Evolutionary conservation across 1,140 invertebrate genomes (phyloP).

Genomic region (Lepidurus apus): DNA sequence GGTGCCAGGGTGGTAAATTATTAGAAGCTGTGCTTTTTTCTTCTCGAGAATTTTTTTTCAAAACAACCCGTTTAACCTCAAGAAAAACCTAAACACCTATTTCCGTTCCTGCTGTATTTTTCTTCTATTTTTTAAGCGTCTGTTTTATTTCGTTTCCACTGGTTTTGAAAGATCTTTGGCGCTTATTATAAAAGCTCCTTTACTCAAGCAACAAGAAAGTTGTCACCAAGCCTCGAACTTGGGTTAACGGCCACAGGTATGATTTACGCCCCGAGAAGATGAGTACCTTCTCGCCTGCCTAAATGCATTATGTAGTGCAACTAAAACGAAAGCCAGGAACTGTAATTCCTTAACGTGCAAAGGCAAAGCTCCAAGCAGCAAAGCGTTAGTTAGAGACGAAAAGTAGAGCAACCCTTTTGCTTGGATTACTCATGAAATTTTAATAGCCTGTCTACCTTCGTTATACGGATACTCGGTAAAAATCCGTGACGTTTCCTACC

Average conservation of each 20-base stretch:
- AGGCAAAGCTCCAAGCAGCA: too few species aligned
- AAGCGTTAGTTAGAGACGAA: too few species aligned
- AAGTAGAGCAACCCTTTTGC: too few species aligned
- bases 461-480: too few species aligned
- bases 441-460: too few species aligned
- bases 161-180: background rate
- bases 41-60: background rate
- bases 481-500: too few species aligned
- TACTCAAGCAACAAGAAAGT: background rate
- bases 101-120: background rate
- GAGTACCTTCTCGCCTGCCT: background rate
- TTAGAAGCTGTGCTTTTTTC: background rate
- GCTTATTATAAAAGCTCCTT: background rate
- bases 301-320: background rate
- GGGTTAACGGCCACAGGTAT: background rate
- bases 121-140: background rate
- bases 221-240: background rate
- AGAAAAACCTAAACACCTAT: background rate
- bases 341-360: too few species aligned
- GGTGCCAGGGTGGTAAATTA: constrained; percentile 12
- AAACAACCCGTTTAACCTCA: constrained; percentile 2
- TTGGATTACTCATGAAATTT: too few species aligned
- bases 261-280: background rate
- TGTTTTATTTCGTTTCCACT: background rate
- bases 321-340: too few species aligned